Evolutionary conservation across 1,140 invertebrate species (phyloP).

Genomic region (Eueides isabella): DNA sequence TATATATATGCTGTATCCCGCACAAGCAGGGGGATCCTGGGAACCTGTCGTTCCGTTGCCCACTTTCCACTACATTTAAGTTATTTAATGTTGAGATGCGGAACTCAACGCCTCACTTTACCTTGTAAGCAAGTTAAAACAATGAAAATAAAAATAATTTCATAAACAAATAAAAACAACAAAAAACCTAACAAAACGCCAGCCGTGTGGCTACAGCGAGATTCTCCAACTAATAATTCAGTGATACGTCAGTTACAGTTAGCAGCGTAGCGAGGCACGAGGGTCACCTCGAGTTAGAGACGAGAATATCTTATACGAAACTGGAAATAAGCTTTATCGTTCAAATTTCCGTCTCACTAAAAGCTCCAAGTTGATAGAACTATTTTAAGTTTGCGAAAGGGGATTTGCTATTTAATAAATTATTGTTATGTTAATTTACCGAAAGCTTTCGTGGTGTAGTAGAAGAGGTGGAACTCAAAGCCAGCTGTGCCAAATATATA

Average conservation of each 20-base stretch:
- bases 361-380: neutral
- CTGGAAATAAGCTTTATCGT: slow-evolving; percentile 5
- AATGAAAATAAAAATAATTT: no score
- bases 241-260: slow-evolving; percentile 14
- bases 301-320: slow-evolving; percentile 15
- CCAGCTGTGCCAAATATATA: no score
- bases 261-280: slow-evolving; percentile 14
- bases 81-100: no score
- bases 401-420: neutral
- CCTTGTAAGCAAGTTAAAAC: no score
- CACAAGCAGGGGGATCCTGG: no score
- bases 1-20: no score
- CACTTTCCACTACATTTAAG: no score
- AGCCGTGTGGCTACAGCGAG: neutral
- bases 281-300: slow-evolving; percentile 1
- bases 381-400: neutral
- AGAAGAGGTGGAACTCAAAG: no score
- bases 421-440: neutral
- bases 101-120: no score
- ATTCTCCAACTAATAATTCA: slow-evolving; percentile 15
- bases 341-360: neutral
- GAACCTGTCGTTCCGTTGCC: no score
- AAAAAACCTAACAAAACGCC: neutral
- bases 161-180: no score
- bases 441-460: no score